Evolutionary conservation across 2,113 vertebrate species (phyloP).

Genomic region (Seriola dumerili): DNA sequence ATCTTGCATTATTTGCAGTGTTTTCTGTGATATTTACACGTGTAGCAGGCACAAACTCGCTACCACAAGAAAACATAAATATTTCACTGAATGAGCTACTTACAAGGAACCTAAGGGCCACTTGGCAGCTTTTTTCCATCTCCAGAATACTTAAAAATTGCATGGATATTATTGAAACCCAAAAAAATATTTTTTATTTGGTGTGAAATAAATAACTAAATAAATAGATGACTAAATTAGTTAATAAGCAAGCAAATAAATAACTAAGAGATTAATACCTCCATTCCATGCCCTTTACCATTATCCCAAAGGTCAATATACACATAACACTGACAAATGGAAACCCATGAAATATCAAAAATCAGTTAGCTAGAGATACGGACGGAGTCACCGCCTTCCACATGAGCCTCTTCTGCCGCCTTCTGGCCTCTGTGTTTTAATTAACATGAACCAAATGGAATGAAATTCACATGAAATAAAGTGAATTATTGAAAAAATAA

Average conservation of each 20-base stretch:
- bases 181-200: too few species aligned
- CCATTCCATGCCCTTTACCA: neutral
- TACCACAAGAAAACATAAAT: constrained; percentile 11
- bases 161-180: neutral
- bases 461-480: constrained; percentile 40
- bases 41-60: neutral
- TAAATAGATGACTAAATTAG: neutral
- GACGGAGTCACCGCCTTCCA: neutral
- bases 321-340: neutral
- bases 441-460: constrained; percentile 44
- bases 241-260: neutral
- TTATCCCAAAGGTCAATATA: neutral
- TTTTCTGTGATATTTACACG: neutral
- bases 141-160: neutral
- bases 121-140: neutral
- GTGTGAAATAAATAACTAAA: neutral
- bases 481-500: constrained; percentile 61
- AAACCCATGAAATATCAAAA: constrained; percentile 14
- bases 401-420: constrained; percentile 12
- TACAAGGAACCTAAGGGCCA: neutral
- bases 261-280: neutral
- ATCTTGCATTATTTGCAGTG: constrained; percentile 2
- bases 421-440: constrained; percentile 47
- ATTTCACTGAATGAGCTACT: neutral
- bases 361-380: neutral